Percentiles rank a stretch among this genome's conserved stretches.
These are phyloP conservation scores for Centroberyx gerrardi DNA, from an alignment of 2,797 vertebrate genomes.

Conservation along the genomic window DNA sequence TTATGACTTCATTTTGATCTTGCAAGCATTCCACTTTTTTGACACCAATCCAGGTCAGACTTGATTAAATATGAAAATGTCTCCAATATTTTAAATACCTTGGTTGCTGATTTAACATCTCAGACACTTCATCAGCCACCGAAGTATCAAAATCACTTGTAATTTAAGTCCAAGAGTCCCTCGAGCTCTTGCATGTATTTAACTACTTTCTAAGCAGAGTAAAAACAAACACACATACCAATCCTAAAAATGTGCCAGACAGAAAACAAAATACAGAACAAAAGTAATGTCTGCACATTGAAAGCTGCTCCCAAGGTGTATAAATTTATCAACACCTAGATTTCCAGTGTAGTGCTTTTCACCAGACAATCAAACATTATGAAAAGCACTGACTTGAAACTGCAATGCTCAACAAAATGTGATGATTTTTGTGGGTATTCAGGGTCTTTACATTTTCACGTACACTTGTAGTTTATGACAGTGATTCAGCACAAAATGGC, in stretches of 20 bases:
- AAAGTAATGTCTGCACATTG: background rate
- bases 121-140: background rate
- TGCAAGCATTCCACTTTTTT: background rate
- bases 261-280: background rate
- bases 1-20: background rate
- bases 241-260: background rate
- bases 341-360: conserved; percentile 41
- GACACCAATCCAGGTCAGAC: background rate
- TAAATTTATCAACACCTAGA: conserved; percentile 42
- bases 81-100: too few species aligned
- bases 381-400: conserved; percentile 31
- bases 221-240: background rate
- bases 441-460: conserved; percentile 40
- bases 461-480: conserved; percentile 32
- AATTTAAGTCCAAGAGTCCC: background rate
- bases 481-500: conserved; percentile 61
- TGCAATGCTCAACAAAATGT: conserved; percentile 34
- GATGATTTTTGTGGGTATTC: conserved; percentile 24
- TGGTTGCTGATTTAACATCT: background rate
- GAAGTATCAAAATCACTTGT: background rate
- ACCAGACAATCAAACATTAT: conserved; percentile 22
- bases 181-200: background rate
- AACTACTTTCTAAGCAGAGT: background rate
- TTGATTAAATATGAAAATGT: background rate
- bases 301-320: conserved; percentile 19